phyloP scores from a whole-genome alignment of 2,113 vertebrate species.

The Bufo bufo region DNA sequence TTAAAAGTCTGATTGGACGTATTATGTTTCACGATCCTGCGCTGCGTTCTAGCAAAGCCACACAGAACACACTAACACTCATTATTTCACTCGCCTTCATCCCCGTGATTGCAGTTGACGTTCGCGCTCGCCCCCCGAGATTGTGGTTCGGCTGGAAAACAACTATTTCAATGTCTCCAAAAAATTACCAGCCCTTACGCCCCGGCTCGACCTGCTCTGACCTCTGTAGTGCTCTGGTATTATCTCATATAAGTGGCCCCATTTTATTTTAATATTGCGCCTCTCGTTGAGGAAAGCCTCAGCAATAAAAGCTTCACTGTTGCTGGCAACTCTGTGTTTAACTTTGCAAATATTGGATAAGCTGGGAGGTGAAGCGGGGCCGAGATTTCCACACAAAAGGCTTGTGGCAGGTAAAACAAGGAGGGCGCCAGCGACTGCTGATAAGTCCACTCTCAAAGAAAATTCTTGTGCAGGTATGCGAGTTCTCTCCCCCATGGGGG shows the following conservation, averaged over 20 bases:
- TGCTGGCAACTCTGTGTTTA: constrained; percentile 4
- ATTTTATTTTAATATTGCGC: constrained; percentile 32
- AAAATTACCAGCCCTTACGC: constrained; percentile 62
- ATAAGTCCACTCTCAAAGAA: background rate
- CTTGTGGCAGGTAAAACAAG: background rate
- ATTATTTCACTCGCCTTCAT: constrained; percentile 61
- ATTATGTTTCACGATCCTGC: constrained; percentile 63
- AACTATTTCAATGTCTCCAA: constrained; percentile 62
- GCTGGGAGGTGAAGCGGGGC: background rate
- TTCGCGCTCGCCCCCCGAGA: constrained; percentile 64
- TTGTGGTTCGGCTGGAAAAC: constrained; percentile 63
- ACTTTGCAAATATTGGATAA: constrained; percentile 23
- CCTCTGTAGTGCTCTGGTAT: constrained; percentile 58
- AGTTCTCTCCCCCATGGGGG: background rate
- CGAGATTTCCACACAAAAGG: background rate
- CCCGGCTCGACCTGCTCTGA: constrained; percentile 50
- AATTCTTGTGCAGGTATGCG: background rate
- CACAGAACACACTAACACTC: constrained; percentile 64
- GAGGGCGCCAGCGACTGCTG: background rate
- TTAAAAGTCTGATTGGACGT: constrained; percentile 58
- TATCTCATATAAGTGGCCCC: constrained; percentile 54
- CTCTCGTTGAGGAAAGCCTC: background rate
- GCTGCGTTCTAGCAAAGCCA: constrained; percentile 1
- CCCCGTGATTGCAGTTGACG: constrained; percentile 64
- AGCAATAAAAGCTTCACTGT: background rate